Base-by-base conservation (phyloP, 2,888 invertebrate genomes). In the Chaetogeoica ovagalla region DNA sequence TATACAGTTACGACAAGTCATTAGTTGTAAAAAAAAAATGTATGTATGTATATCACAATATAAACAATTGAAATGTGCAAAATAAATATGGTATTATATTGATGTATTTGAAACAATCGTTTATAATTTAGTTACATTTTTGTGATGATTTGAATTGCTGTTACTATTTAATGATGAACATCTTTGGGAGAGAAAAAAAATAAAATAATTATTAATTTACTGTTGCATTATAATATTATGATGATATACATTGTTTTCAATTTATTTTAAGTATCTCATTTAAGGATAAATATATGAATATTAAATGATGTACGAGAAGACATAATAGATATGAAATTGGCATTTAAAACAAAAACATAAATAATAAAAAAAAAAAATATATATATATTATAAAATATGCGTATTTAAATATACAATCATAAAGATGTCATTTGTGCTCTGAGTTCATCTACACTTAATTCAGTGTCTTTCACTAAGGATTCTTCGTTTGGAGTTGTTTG, bases 341-440 rank as follows among this genome's bases (percentile, higher is more conserved):
- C 30, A 30, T 30, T 30, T 30, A 4, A 30, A 30, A 30, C n/a
- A 30, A 30, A 30, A 30, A 30, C 30, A 30, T 30, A 30, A 30
- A 30, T 30, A 30, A n/a, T n/a, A n/a, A n/a, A n/a, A 21, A 52
- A 68, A 59, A 59, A 59, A 21, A 21, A 21, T n/a, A 21, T 59
- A 21, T 59, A 60, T 13, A 60, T 23, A 60, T 13, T 30, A 30
- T 30, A 30, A 43, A n/a, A 55, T 71, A 7, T n/a, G 13, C 37
- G 57, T 55, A 55, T 23, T 19, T 69, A 23, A 43, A 48, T 21
- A 48, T 23, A 30, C 9, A 9, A 85, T 90, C 89, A 96, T 86
- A 96, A 91, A 30, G 91, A 89, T 88, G 96, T 95, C 94, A 97
- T 93, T 87, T 95, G 92, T 82, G 92, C 92, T 94, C 96, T 96